phyloP scores from a whole-genome alignment of 2,888 invertebrate genomes.

The Drosophila nr. fundita region DNA sequence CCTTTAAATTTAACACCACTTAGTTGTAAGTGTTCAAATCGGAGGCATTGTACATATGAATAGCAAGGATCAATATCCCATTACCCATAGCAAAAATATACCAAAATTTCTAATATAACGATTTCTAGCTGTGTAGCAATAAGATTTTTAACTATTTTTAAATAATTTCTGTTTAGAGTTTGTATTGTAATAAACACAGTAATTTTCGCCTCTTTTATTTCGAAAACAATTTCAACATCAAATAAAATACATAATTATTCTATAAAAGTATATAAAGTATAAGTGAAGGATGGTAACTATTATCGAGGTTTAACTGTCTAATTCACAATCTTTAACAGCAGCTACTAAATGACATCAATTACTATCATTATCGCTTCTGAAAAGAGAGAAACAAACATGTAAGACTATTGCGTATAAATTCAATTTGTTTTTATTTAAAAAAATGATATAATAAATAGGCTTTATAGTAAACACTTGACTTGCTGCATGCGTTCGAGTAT shows the following conservation, averaged over 20 bases:
- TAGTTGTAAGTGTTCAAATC: too few relatives aligned
- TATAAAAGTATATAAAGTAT: too few relatives aligned
- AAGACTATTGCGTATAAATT: conserved; percentile 6
- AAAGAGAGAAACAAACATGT: conserved; percentile 43
- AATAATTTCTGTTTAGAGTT: background rate
- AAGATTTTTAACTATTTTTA: background rate
- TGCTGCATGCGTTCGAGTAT: conserved; percentile 53
- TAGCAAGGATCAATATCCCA: too few relatives aligned
- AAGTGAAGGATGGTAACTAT: background rate
- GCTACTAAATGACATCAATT: background rate
- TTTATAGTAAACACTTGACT: conserved; percentile 25
- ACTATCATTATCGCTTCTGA: conserved; percentile 39
- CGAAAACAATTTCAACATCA: background rate
- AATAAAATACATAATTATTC: background rate
- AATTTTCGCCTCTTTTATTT: background rate
- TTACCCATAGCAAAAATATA: too few relatives aligned
- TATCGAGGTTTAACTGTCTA: background rate
- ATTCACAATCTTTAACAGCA: background rate
- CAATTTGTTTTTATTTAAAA: conserved; percentile 4
- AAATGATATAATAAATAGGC: background rate
- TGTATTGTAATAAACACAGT: background rate
- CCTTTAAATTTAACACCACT: too few relatives aligned
- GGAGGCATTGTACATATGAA: too few relatives aligned
- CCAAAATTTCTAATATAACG: too few relatives aligned
- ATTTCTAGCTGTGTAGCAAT: background rate